Evolutionary conservation across 2,888 invertebrate genomes (phyloP).

Genomic region (Drosophila macrospina): DNA sequence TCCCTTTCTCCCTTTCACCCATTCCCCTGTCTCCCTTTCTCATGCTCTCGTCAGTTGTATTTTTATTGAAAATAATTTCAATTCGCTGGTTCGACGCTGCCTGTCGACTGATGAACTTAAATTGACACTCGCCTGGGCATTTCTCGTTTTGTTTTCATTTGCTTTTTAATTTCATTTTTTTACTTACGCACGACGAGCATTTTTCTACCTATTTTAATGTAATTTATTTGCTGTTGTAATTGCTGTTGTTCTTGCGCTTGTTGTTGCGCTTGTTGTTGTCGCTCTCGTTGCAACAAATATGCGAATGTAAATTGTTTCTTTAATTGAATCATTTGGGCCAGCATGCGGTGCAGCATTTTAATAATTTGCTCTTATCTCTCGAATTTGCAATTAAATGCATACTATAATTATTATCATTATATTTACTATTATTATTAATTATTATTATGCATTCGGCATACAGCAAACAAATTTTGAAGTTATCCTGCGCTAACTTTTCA

Average conservation of each 20-base stretch:
- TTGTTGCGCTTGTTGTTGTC: constrained; percentile 18
- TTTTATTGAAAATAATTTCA: constrained; percentile 67
- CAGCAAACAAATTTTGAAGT: constrained; percentile 15
- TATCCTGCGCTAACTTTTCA: background rate
- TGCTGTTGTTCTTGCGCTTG: constrained; percentile 44
- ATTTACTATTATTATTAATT: constrained; percentile 21
- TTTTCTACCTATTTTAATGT: constrained; percentile 73
- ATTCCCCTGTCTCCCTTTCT: background rate
- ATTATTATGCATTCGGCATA: constrained; percentile 1
- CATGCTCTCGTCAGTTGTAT: constrained; percentile 31
- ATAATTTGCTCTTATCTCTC: constrained; percentile 73
- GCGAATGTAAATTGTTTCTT: constrained; percentile 74
- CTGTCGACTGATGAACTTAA: constrained; percentile 74
- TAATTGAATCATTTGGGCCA: constrained; percentile 74
- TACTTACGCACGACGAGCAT: constrained; percentile 14
- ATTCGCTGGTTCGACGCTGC: constrained; percentile 39
- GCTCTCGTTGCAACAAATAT: constrained; percentile 37
- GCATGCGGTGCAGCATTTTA: constrained; percentile 40
- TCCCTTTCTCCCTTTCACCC: constrained; percentile 2
- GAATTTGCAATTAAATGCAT: constrained; percentile 62
- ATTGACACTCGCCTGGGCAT: constrained; percentile 69
- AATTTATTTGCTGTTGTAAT: constrained; percentile 77
- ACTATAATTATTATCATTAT: constrained; percentile 54
- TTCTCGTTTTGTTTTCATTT: constrained; percentile 53
- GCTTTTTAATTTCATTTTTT: constrained; percentile 32